Evolutionary conservation across 2,888 invertebrate genomes (phyloP).

Genomic region (Malthinus flaveolus): DNA sequence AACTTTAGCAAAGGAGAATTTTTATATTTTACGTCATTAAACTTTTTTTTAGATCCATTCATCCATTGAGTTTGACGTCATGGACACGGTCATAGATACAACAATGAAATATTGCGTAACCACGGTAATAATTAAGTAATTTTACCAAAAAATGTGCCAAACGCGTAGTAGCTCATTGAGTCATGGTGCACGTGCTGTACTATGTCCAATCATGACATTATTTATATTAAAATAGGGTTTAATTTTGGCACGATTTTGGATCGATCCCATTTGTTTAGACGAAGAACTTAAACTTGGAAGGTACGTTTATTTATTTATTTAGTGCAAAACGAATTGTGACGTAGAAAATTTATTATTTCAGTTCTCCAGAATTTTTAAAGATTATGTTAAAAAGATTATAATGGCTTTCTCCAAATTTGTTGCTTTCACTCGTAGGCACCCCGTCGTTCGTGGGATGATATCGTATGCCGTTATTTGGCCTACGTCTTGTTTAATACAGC

Average conservation of each 20-base stretch:
- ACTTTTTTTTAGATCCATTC: too few relatives aligned
- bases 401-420: constrained; percentile 55
- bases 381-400: constrained; percentile 44
- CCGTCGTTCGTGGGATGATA: constrained; percentile 67
- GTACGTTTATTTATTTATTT: too few relatives aligned
- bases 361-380: neutral
- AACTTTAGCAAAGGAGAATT: too few relatives aligned
- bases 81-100: too few relatives aligned
- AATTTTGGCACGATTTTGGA: constrained; percentile 11
- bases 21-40: too few relatives aligned
- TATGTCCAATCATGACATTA: constrained; percentile 5
- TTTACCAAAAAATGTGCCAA: constrained; percentile 5
- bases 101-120: too few relatives aligned
- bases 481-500: constrained; percentile 71
- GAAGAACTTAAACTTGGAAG: neutral
- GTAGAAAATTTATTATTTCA: neutral
- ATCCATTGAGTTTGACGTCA: too few relatives aligned
- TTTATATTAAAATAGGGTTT: neutral
- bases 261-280: neutral
- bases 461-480: constrained; percentile 76
- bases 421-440: constrained; percentile 55
- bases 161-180: neutral
- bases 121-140: neutral
- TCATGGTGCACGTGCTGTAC: neutral
- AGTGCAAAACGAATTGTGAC: neutral